Percentiles rank a stretch among this genome's conserved stretches.
These are phyloP conservation scores for Falcaria lacertinaria DNA, from an alignment of 2,888 invertebrate genomes.

Conservation along the genomic window DNA sequence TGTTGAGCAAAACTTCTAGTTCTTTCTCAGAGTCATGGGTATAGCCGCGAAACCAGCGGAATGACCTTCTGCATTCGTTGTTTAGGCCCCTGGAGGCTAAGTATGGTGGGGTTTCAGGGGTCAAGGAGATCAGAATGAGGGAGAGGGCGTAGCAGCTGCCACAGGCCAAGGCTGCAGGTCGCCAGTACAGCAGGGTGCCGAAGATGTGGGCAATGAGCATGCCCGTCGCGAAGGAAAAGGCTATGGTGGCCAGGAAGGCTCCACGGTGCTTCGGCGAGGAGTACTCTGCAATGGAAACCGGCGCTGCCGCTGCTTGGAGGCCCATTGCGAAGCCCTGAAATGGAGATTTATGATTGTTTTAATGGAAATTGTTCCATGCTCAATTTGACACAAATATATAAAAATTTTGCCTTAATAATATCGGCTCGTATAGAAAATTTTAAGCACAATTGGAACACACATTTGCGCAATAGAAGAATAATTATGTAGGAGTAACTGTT, in stretches of 20 bases:
- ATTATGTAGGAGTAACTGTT: too few species aligned
- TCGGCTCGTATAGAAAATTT: too few species aligned
- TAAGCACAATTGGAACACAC: too few species aligned
- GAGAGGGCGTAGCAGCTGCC: slow-evolving; percentile 69
- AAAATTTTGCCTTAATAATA: too few species aligned
- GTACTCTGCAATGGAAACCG: slow-evolving; percentile 70
- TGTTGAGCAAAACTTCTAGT: slow-evolving; percentile 59
- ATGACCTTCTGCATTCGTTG: slow-evolving; percentile 77
- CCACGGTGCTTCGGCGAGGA: slow-evolving; percentile 81
- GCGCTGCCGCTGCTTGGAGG: slow-evolving; percentile 67
- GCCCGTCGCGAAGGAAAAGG: slow-evolving; percentile 82
- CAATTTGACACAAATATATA: too few species aligned
- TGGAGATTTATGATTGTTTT: not conserved
- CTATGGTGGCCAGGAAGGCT: slow-evolving; percentile 80
- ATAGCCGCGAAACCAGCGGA: slow-evolving; percentile 79
- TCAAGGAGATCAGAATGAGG: slow-evolving; percentile 70
- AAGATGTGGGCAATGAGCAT: slow-evolving; percentile 82
- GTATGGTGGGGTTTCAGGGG: slow-evolving; percentile 85
- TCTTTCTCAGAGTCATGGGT: slow-evolving; percentile 66
- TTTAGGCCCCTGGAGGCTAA: slow-evolving; percentile 76
- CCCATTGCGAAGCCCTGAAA: slow-evolving; percentile 78
- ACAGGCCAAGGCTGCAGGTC: slow-evolving; percentile 75
- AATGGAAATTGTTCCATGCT: too few species aligned
- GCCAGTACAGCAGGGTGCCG: slow-evolving; percentile 82
- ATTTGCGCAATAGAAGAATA: too few species aligned